Base-by-base conservation (phyloP, 2,797 vertebrate genomes). In the Bradypodion ventrale region DNA sequence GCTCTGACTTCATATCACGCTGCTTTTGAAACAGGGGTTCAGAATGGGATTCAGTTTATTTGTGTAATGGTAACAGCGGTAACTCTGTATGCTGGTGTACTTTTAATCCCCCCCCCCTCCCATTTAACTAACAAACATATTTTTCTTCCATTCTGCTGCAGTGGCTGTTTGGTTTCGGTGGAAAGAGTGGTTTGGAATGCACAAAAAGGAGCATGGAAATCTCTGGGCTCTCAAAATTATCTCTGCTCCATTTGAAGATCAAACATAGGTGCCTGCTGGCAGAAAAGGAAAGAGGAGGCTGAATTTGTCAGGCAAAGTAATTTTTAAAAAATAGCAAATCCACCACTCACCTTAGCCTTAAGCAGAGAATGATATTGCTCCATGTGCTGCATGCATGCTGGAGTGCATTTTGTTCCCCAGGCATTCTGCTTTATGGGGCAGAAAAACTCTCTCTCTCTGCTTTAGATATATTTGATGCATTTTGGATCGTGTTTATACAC, bases 191-290 rank as follows among this genome's bases (percentile, higher is more conserved):
- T 52, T 49, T 49, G 78, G 62, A 85, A 83, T 69, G 49, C 49
- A 21, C 65, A 70, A 32, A 52, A 27, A 70, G 66, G 75, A 77
- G 35, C 10, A 15, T 59, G 49, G 37, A 66, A n/a, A 76, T 60
- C 63, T 68, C 63, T 68, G 56, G 65, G 72, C 62, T 5, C 37
- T 32, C 75, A 72, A 76, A 62, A 70, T 81, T 60, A 70, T 81
- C 72, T 81, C 40, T 81, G 63, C 84, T 85, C 84, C 84, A 85
- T 76, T 81, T 85, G 79, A 85, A 85, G 78, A 81, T 85, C 81
- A 44, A 84, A 62, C 35, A 21, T 56, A 44, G 44, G 69, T 82
- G 56, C 44, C 63, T 46, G 65, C 32, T 80, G 70, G 56, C 35
- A 75, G 86, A 76, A 62, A n/a, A 19, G 72, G 10, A 60, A 27